These are phyloP conservation scores for Anodontia alba DNA, from an alignment of 2,888 invertebrate genomes.

Conservation along the genomic window DNA sequence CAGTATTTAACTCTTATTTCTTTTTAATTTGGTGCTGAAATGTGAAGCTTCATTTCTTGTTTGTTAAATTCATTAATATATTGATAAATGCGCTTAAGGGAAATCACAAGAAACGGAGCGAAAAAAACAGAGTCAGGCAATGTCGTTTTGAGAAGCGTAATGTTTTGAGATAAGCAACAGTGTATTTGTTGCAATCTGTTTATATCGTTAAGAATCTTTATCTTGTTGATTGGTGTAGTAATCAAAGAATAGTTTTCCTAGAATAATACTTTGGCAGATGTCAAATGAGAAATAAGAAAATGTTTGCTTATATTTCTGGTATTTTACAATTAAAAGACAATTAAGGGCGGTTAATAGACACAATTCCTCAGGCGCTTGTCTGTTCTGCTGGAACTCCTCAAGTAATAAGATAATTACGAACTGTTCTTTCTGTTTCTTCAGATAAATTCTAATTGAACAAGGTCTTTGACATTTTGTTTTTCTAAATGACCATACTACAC, in stretches of 20 bases:
- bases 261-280: conserved; percentile 16
- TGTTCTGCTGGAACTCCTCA: not conserved
- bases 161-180: conserved; percentile 45
- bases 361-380: not conserved
- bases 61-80: conserved; percentile 52
- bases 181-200: not conserved
- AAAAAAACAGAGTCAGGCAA: conserved; percentile 43
- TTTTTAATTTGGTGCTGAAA: conserved; percentile 19
- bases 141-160: conserved; percentile 49
- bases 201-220: conserved; percentile 5
- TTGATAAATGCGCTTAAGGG: conserved; percentile 45
- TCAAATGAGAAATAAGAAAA: conserved; percentile 2
- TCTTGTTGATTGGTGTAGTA: conserved; percentile 10
- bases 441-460: too few species aligned
- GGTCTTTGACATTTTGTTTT: too few species aligned
- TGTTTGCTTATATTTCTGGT: conserved; percentile 14
- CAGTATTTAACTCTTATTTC: conserved; percentile 18
- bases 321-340: conserved; percentile 15
- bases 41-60: conserved; percentile 15
- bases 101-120: conserved; percentile 55
- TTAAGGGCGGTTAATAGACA: not conserved
- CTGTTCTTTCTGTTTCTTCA: too few species aligned
- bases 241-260: conserved; percentile 9
- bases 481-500: too few species aligned
- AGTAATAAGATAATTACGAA: not conserved